Conservation (phyloP, 2,797 vertebrate species). For the Crossoptilon crossoptilon region DNA sequence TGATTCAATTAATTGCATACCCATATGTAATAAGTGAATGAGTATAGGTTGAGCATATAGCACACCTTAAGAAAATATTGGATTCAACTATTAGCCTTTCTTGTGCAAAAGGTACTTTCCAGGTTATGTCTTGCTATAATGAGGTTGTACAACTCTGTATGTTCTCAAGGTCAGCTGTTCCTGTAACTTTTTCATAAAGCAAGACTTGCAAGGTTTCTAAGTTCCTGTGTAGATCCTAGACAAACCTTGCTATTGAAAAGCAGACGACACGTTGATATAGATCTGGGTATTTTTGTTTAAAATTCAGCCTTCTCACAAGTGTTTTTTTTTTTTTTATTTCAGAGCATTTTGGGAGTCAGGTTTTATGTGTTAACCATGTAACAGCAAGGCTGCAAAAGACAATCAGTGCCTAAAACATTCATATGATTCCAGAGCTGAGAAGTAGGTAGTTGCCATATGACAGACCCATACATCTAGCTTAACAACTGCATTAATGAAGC, state of each 20-base stretch:
- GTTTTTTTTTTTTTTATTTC: neutral
- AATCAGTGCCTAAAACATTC: neutral
- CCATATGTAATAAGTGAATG: neutral
- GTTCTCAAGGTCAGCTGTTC: neutral
- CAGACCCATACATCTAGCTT: slow-evolving; percentile 30
- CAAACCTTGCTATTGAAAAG: neutral
- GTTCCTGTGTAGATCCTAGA: neutral
- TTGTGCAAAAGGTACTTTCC: neutral
- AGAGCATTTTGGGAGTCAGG: neutral
- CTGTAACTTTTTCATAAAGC: neutral
- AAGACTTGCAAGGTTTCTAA: slow-evolving; percentile 4
- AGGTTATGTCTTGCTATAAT: neutral
- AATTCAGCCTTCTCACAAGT: neutral
- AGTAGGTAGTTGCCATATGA: neutral
- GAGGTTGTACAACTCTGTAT: neutral
- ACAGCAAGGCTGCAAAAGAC: neutral
- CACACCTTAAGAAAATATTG: neutral
- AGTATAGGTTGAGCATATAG: neutral
- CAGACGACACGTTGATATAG: slow-evolving; percentile 26
- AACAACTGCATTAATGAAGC: slow-evolving; percentile 13
- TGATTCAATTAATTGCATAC: neutral
- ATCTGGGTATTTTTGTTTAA: slow-evolving; percentile 11
- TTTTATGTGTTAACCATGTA: neutral
- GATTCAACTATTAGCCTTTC: neutral
- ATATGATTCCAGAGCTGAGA: neutral